phyloP scores from a whole-genome alignment of 2,888 invertebrate species.

The Ligdia adustata region DNA sequence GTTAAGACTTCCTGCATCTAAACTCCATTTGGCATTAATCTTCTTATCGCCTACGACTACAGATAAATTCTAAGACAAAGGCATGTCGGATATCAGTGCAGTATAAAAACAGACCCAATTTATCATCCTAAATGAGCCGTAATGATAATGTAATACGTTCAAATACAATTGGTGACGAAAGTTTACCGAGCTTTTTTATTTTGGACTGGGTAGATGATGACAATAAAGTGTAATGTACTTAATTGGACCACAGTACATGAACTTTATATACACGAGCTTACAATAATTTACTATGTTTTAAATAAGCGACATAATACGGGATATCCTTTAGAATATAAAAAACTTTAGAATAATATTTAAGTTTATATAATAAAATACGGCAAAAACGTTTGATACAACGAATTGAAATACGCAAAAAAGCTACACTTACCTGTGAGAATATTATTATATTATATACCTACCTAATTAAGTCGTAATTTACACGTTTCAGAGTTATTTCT shows the following conservation, averaged over 20 bases:
- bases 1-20: slow-evolving; percentile 28
- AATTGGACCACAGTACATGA: not conserved
- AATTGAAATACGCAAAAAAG: too few species aligned
- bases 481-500: too few species aligned
- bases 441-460: too few species aligned
- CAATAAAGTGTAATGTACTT: not conserved
- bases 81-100: slow-evolving; percentile 18
- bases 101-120: slow-evolving; percentile 32
- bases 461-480: too few species aligned
- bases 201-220: slow-evolving; percentile 1
- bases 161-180: slow-evolving; percentile 23
- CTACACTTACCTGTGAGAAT: too few species aligned
- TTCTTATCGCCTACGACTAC: slow-evolving; percentile 31
- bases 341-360: too few species aligned
- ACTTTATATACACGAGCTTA: too few species aligned
- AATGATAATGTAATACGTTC: slow-evolving; percentile 46
- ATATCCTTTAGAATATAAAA: too few species aligned
- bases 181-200: slow-evolving; percentile 9
- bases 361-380: too few species aligned
- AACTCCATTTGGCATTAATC: slow-evolving; percentile 30
- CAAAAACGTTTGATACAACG: too few species aligned
- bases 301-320: too few species aligned
- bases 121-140: slow-evolving; percentile 41
- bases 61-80: slow-evolving; percentile 32
- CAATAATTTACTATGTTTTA: too few species aligned